Evolutionary conservation across 2,113 vertebrate genomes (phyloP).

Genomic region (Ia io): DNA sequence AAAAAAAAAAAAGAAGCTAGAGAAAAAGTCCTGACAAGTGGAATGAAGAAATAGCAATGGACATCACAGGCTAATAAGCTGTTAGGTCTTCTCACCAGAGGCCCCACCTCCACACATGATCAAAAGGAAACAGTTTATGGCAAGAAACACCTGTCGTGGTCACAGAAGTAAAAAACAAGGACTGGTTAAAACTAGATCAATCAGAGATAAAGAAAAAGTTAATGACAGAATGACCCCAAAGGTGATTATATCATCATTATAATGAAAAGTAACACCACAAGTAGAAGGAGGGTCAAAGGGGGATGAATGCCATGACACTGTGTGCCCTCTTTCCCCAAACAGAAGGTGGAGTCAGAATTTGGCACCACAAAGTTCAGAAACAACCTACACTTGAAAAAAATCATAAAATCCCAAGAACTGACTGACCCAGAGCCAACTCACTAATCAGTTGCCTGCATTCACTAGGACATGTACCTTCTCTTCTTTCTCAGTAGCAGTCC

Average conservation of each 20-base stretch:
- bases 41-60: neutral
- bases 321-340: neutral
- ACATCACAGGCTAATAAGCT: neutral
- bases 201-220: neutral
- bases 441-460: neutral
- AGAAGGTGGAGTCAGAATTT: no score
- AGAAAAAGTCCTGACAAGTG: neutral
- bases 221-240: neutral
- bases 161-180: neutral
- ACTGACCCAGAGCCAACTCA: neutral
- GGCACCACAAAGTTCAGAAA: no score
- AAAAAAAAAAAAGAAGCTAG: neutral
- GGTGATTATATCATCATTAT: neutral
- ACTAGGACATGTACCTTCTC: no score
- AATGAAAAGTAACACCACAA: neutral
- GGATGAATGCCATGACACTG: neutral
- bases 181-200: neutral
- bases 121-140: neutral
- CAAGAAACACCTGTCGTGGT: neutral
- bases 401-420: no score
- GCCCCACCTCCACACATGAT: neutral
- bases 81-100: neutral
- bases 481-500: no score
- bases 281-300: neutral
- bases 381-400: no score